Base-by-base conservation (phyloP, 2,888 invertebrate species). In the Drosophila eohydei region DNA sequence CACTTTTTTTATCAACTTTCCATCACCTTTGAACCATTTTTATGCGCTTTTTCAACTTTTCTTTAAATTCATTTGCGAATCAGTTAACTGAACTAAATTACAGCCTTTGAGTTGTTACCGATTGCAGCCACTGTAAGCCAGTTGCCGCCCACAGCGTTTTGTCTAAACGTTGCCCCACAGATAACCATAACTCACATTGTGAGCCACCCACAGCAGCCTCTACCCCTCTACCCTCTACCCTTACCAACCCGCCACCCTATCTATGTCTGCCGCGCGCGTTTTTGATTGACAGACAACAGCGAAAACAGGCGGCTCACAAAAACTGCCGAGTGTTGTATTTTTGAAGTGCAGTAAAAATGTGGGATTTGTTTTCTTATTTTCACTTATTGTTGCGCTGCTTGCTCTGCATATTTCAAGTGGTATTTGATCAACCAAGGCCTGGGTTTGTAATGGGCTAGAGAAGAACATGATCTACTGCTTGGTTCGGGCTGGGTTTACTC, bases 221-320 rank as follows among this genome's bases (percentile, higher is more conserved):
- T 51, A 2, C 48, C 14, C 7, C 14, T n/a, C n/a, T n/a, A n/a
- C n/a, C n/a, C n/a, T n/a, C n/a, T 28, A 12, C 28, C 14, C 28
- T 7, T n/a, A 28, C 36, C 64, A 14, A 38, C 44, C 62, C 14
- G 28, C 14, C 44, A 6, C 3, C 16, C 12, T 38, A 16, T 1
- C 26, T 1, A 30, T 28, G 3, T 6, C 38, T 43, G 40, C 38
- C 21, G 85, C 63, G 85, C 85, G 85, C 82, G 56, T 50, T 59
- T 74, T 73, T 86, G 87, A 85, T 83, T 88, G 84, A 85, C 84
- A 83, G 84, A 61, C 78, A 80, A 76, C 86, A 88, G 71, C 75
- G 62, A 80, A 80, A 77, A 82, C 59, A 62, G 65, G 67, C 71
- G 76, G 57, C 70, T 52, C 58, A 44, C 69, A 76, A 71, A 71